Percentiles rank a stretch among this genome's conserved stretches.
phyloP scores from a whole-genome alignment of 1,140 invertebrate genomes.

The Rhopalosiphum padi region DNA sequence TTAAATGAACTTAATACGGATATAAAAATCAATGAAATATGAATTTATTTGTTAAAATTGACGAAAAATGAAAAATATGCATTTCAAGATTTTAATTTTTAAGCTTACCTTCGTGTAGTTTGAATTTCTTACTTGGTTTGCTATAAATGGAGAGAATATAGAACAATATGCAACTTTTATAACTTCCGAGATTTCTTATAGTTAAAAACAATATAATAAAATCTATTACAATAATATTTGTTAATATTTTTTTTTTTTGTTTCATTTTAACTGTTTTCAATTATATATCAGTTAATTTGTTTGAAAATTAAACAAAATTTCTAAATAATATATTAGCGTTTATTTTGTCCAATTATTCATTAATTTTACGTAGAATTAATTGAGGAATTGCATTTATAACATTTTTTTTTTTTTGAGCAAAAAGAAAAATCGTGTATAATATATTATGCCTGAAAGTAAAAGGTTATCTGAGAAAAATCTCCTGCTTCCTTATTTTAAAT shows the following conservation, averaged over 20 bases:
- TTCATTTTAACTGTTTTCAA: background rate
- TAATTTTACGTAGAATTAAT: background rate
- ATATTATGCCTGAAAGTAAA: background rate
- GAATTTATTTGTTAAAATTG: no score
- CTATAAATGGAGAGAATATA: no score
- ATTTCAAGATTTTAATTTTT: no score
- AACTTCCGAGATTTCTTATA: no score
- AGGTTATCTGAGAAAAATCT: background rate
- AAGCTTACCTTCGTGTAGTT: no score
- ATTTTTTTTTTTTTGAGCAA: background rate
- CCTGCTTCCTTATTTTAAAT: background rate
- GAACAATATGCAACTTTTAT: no score
- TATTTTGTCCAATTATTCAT: background rate
- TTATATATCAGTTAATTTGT: background rate
- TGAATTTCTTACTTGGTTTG: no score
- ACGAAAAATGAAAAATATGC: no score
- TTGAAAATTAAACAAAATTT: background rate
- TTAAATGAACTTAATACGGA: no score
- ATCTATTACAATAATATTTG: no score
- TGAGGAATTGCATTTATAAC: constrained; percentile 9
- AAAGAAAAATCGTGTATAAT: background rate
- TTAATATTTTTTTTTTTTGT: background rate
- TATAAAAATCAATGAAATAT: no score
- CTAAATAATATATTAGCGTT: background rate
- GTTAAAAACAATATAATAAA: background rate